Base-by-base conservation (phyloP, 53 echinoderm and acorn worm genomes). In the Zoroaster sp. region DNA sequence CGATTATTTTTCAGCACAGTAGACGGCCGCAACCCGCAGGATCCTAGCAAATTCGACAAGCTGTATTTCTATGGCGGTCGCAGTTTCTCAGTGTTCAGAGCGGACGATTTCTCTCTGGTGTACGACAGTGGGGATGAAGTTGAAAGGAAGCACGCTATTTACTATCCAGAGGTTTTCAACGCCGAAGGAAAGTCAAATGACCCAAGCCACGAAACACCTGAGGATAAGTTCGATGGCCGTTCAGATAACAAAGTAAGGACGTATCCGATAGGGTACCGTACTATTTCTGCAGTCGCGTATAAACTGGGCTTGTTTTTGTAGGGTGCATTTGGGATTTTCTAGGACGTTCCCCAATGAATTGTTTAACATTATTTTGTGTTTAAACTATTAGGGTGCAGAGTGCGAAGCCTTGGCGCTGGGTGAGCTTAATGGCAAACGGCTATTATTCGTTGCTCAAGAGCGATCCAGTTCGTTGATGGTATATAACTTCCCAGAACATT, bases 121-220 rank as follows among this genome's bases (percentile, higher is more conserved):
- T 95, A 86, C 69, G 95, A 95, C 87, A 95, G 90, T 38, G 93
- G 93, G 1, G 95, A 95, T 73, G 89, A 93, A 28, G 45, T 95
- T 83, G 93, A 91, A 52, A 78, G 77, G 23, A 12, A 78, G 42
- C 73, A 91, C 39, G 73, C 90, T 6, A 47, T 73, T 12, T 45
- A 53, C 4, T 93, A 68, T 33, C 88, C 88, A 3, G 10, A 78
- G 13, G 78, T 78, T 13, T 91, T 91, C 74, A 91, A 91, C 35
- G 87, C 66, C n/a, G 82, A 92, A 74, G 74, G 80, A 20, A 88
- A 89, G 28, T 80, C 88, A 3, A 36, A 42, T 42, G 32, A 75
- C 21, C 66, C 74, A 2, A 25, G 31, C 30, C 17, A 18, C 28
- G 88, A 92, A 15, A 34, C 54, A 5, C 92, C 92, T 20, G 75